Conservation (phyloP, 37 sponge, comb jelly and placozoan genomes). For the Lycopodina hypogea region DNA sequence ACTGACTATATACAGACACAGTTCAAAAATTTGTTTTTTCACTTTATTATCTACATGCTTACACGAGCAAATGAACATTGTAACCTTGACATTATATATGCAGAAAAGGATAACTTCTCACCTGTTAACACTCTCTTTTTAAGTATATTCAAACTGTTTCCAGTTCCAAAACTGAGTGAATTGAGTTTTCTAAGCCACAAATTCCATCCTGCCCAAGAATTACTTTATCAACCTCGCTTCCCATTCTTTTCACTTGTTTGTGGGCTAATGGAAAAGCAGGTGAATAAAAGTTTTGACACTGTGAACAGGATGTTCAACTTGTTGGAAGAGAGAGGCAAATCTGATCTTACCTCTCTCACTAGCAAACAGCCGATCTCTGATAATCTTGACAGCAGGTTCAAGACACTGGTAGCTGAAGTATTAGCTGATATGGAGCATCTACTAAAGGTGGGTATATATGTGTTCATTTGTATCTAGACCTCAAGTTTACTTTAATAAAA, state of each 20-base stretch:
- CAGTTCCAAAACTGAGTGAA: constrained; percentile 48
- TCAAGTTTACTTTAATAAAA: too few species aligned
- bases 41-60: constrained; percentile 73
- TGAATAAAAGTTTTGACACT: constrained; percentile 2
- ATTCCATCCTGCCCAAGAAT: constrained; percentile 4
- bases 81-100: constrained; percentile 63
- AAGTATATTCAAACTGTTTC: constrained; percentile 37
- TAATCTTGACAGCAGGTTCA: not conserved
- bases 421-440: not conserved
- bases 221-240: not conserved
- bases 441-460: not conserved
- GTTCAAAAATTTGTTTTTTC: constrained; percentile 59
- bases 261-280: constrained; percentile 6
- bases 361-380: not conserved
- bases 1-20: constrained; percentile 64
- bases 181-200: constrained; percentile 23
- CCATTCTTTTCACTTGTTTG: constrained; percentile 16
- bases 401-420: not conserved
- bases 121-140: constrained; percentile 49
- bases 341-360: not conserved
- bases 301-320: not conserved
- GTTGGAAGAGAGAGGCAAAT: not conserved
- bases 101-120: constrained; percentile 2
- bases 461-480: too few species aligned
- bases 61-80: constrained; percentile 54